Conservation (phyloP, 1,140 invertebrate species). For the Chymomyza costata region DNA sequence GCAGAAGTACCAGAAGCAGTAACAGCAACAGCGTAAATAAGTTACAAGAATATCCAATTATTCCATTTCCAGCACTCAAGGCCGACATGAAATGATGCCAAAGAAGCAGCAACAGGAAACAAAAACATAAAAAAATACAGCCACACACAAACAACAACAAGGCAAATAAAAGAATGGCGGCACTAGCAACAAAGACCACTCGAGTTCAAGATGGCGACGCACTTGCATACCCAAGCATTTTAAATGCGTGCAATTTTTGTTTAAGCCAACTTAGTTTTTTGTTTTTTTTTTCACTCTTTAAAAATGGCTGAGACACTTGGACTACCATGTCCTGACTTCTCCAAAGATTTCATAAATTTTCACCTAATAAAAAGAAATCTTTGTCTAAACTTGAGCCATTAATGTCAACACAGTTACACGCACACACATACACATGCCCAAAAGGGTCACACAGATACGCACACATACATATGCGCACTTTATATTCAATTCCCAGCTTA, state of each 20-base stretch:
- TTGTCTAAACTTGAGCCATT: constrained; percentile 63
- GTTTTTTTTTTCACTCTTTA: background rate
- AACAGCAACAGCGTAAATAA: constrained; percentile 55
- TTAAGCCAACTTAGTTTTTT: too few relatives aligned
- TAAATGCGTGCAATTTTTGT: too few relatives aligned
- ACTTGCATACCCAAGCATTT: too few relatives aligned
- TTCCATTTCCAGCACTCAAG: constrained; percentile 42
- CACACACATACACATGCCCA: constrained; percentile 18
- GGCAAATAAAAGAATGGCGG: background rate
- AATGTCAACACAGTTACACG: constrained; percentile 32
- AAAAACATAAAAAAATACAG: background rate
- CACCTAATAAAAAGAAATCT: constrained; percentile 70
- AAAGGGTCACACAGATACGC: constrained; percentile 17
- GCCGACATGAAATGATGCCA: constrained; percentile 21
- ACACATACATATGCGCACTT: constrained; percentile 29
- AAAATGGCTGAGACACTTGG: constrained; percentile 52
- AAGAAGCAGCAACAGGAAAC: background rate
- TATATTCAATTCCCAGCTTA: constrained; percentile 62
- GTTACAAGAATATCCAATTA: constrained; percentile 72
- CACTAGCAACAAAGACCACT: constrained; percentile 25
- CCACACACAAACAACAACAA: constrained; percentile 4
- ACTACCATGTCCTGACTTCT: constrained; percentile 34
- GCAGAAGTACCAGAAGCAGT: constrained; percentile 23
- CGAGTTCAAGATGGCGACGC: background rate
- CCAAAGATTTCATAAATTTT: constrained; percentile 64